Conservation (phyloP, 2,797 vertebrate genomes). For the Fratercula arctica region DNA sequence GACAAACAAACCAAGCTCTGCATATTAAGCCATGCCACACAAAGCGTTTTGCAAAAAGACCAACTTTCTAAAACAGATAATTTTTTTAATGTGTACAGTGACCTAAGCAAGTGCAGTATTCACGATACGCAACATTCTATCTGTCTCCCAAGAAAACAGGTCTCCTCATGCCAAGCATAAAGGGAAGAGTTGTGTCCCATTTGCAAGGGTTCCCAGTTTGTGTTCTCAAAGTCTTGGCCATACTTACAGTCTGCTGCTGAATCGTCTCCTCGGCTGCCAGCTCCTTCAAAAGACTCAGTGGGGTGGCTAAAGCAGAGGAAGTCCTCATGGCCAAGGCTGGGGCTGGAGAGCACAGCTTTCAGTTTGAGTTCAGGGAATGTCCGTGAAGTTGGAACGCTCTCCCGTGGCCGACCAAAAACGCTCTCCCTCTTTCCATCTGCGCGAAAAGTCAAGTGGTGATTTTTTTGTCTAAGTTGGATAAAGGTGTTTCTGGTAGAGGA, state of each 20-base stretch:
- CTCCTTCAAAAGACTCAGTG: background rate
- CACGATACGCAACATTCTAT: background rate
- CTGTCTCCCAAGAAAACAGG: background rate
- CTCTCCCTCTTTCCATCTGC: background rate
- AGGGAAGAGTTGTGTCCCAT: background rate
- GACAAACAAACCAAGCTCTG: slow-evolving; percentile 1
- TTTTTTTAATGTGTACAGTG: background rate
- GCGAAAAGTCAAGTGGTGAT: background rate
- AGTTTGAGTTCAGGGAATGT: background rate
- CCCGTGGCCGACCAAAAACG: background rate
- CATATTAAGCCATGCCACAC: background rate
- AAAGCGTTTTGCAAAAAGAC: background rate
- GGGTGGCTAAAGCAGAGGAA: background rate
- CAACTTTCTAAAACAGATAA: background rate
- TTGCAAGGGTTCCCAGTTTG: background rate
- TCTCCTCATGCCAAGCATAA: background rate
- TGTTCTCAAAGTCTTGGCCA: background rate
- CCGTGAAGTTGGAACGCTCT: background rate
- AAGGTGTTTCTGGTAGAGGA: background rate
- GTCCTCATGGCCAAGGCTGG: accelerated
- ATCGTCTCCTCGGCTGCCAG: background rate
- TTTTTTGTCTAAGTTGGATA: background rate
- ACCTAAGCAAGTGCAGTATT: background rate
- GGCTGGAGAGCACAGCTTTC: background rate
- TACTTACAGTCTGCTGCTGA: background rate